Percentiles rank a stretch among this genome's conserved stretches.
Evolutionary conservation across 1,140 invertebrate species (phyloP).

Genomic region (Drosophila punjabiensis): DNA sequence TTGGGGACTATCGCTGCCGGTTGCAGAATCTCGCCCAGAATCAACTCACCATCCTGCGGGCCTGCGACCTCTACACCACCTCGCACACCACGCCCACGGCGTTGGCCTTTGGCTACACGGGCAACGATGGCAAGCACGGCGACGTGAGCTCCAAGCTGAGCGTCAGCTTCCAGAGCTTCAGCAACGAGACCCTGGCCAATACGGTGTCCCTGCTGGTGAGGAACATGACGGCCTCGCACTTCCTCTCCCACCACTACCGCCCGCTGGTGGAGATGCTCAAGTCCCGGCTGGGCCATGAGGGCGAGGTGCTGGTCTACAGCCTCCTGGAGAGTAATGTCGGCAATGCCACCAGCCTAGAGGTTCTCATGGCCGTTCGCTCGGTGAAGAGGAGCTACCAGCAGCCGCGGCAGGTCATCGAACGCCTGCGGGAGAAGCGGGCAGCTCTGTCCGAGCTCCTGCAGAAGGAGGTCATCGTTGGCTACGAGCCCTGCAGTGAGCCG

Average conservation of each 20-base stretch:
- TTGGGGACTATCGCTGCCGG: conserved; percentile 94
- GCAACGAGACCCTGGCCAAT: conserved; percentile 93
- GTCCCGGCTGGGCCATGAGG: conserved; percentile 87
- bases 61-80: conserved; percentile 92
- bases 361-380: conserved; percentile 89
- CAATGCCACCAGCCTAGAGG: conserved; percentile 87
- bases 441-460: conserved; percentile 88
- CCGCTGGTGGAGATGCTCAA: conserved; percentile 90
- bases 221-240: conserved; percentile 90
- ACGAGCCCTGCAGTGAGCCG: conserved; percentile 88
- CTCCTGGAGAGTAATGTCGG: conserved; percentile 87
- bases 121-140: conserved; percentile 95
- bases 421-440: conserved; percentile 88
- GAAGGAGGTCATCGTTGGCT: conserved; percentile 88
- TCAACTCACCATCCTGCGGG: conserved; percentile 89
- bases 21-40: conserved; percentile 87
- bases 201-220: conserved; percentile 91
- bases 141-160: conserved; percentile 94
- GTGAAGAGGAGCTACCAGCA: conserved; percentile 86
- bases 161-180: conserved; percentile 92
- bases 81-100: conserved; percentile 89
- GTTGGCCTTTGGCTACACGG: conserved; percentile 92
- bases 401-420: conserved; percentile 88
- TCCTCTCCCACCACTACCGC: conserved; percentile 91
- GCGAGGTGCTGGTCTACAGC: conserved; percentile 90